Percentiles rank a stretch among this genome's conserved stretches.
Conservation (phyloP, 2,113 vertebrate genomes). For the Cairina moschata region DNA sequence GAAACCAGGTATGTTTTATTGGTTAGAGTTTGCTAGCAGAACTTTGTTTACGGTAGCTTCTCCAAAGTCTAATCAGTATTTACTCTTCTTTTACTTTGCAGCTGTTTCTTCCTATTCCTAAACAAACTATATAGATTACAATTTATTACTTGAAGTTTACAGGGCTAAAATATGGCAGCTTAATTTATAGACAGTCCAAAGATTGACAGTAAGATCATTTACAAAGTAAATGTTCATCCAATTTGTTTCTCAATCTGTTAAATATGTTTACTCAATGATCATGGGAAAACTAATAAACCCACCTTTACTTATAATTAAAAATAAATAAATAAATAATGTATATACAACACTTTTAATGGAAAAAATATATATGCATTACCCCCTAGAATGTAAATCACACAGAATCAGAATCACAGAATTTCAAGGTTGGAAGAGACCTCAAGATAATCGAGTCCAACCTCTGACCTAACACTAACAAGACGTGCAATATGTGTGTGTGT, state of each 20-base stretch:
- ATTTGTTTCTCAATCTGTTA: neutral
- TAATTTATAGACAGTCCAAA: fast-evolving
- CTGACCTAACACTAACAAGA: no score
- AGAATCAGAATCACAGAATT: no score
- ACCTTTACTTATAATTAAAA: neutral
- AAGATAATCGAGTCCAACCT: no score
- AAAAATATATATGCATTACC: neutral
- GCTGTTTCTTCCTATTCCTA: neutral
- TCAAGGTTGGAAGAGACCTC: no score
- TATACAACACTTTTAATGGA: neutral
- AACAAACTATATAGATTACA: neutral
- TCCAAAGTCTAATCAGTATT: neutral
- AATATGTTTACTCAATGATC: neutral
- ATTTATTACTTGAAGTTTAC: neutral
- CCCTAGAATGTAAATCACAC: no score
- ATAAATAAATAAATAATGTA: neutral
- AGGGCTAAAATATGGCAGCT: neutral
- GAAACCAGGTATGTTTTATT: neutral
- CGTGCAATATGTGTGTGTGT: no score
- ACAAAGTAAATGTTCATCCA: neutral
- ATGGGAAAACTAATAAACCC: neutral
- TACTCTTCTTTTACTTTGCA: neutral
- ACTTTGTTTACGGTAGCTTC: neutral
- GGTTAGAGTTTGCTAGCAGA: neutral
- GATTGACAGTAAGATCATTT: neutral